These are phyloP conservation scores for Potamilus streckersoni DNA, from an alignment of 1,140 invertebrate species.

Conservation along the genomic window DNA sequence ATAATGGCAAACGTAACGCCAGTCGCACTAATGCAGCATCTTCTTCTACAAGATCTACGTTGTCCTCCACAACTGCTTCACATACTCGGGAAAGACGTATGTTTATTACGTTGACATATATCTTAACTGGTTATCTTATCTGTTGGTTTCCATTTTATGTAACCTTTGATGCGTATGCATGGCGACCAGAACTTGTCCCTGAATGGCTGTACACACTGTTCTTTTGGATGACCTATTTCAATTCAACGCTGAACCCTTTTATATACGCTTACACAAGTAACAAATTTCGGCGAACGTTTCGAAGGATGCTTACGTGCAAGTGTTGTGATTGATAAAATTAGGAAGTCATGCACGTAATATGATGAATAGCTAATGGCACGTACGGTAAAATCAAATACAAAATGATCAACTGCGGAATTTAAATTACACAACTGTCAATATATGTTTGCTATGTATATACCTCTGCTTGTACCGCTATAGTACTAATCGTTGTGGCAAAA, in stretches of 20 bases:
- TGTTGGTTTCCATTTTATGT: conserved; percentile 46
- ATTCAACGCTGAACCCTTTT: conserved; percentile 51
- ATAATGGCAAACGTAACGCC: too few relatives aligned
- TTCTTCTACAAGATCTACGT: too few relatives aligned
- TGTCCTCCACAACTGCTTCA: neutral
- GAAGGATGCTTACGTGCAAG: conserved; percentile 68
- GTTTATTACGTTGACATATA: conserved; percentile 41
- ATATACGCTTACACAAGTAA: conserved; percentile 48
- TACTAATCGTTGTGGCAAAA: too few relatives aligned
- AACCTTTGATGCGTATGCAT: conserved; percentile 37
- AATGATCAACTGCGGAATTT: too few relatives aligned
- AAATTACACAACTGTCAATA: too few relatives aligned
- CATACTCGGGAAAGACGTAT: conserved; percentile 21
- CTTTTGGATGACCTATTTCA: conserved; percentile 49
- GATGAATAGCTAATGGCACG: too few relatives aligned
- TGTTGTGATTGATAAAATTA: too few relatives aligned
- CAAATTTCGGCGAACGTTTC: conserved; percentile 35
- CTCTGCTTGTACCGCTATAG: too few relatives aligned
- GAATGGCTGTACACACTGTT: conserved; percentile 33
- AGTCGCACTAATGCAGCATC: too few relatives aligned
- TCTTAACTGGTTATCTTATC: conserved; percentile 30
- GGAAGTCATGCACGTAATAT: too few relatives aligned
- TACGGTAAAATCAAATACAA: too few relatives aligned
- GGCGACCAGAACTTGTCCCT: conserved; percentile 36
- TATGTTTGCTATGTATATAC: too few relatives aligned